phyloP scores from a whole-genome alignment of 37 sponge, comb jelly and placozoan genomes.

The Crambe crambe region DNA sequence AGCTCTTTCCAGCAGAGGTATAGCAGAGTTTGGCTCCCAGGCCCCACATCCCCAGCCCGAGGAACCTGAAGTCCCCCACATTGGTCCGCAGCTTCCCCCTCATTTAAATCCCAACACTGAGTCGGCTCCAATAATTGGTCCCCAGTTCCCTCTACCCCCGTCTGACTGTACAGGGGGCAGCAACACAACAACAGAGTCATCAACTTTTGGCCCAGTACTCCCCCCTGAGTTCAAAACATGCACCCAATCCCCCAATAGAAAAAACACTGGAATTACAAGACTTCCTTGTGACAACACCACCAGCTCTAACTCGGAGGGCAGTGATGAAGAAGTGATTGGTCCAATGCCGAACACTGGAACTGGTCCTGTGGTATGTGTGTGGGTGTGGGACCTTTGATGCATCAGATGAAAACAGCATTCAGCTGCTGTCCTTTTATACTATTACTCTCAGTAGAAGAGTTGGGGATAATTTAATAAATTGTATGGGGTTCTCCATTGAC shows the following conservation, averaged over 20 bases:
- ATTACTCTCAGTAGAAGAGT: neutral
- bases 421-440: neutral
- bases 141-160: too few relatives aligned
- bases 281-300: neutral
- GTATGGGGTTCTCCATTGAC: too few relatives aligned
- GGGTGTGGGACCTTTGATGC: too few relatives aligned
- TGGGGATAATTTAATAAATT: neutral
- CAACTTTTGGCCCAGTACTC: slow-evolving; percentile 41
- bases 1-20: too few relatives aligned
- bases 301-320: neutral
- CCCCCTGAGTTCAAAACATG: slow-evolving; percentile 25
- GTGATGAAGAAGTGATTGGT: slow-evolving; percentile 42
- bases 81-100: slow-evolving; percentile 5
- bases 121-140: neutral
- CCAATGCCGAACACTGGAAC: slow-evolving; percentile 26
- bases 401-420: too few relatives aligned
- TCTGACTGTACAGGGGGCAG: too few relatives aligned
- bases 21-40: too few relatives aligned
- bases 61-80: neutral
- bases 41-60: neutral
- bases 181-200: too few relatives aligned
- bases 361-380: neutral
- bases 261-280: neutral
- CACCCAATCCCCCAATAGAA: too few relatives aligned
- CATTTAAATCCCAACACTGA: too few relatives aligned